Conservation (phyloP, 2,797 vertebrate genomes). For the Chanos chanos region DNA sequence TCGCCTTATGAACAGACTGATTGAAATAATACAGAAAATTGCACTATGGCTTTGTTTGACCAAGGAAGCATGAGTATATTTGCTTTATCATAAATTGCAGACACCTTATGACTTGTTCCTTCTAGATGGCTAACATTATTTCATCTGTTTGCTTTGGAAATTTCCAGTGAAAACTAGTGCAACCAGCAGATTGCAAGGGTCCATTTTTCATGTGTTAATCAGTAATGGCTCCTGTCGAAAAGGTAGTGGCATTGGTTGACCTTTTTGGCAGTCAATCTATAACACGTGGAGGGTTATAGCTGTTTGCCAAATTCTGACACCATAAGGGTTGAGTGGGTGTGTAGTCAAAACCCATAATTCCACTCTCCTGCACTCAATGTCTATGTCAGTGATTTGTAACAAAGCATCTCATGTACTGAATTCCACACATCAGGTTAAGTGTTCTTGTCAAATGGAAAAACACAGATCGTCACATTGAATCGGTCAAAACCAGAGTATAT, state of each 20-base stretch:
- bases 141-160: slow-evolving; percentile 49
- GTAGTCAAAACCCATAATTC: too few relatives aligned
- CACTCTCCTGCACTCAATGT: too few relatives aligned
- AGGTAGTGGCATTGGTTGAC: slow-evolving; percentile 43
- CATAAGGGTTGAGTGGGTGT: too few relatives aligned
- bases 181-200: slow-evolving; percentile 15
- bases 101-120: slow-evolving; percentile 32
- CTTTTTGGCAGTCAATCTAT: slow-evolving; percentile 27
- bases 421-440: too few relatives aligned
- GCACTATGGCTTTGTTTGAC: slow-evolving; percentile 16
- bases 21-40: slow-evolving; percentile 24
- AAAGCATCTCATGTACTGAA: too few relatives aligned
- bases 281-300: slow-evolving; percentile 28
- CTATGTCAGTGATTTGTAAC: too few relatives aligned
- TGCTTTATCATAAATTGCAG: slow-evolving; percentile 33
- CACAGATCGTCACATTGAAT: too few relatives aligned
- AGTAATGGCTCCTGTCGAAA: slow-evolving; percentile 54
- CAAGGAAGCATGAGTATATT: slow-evolving; percentile 32
- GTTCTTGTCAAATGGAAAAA: too few relatives aligned
- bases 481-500: too few relatives aligned
- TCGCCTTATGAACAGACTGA: slow-evolving; percentile 15
- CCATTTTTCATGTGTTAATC: slow-evolving; percentile 57
- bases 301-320: slow-evolving; percentile 16
- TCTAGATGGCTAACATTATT: slow-evolving; percentile 31
- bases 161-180: slow-evolving; percentile 26